Percentiles rank a stretch among this genome's conserved stretches.
phyloP scores from a whole-genome alignment of 2,113 vertebrate genomes.

The Eudyptes chrysolophus region DNA sequence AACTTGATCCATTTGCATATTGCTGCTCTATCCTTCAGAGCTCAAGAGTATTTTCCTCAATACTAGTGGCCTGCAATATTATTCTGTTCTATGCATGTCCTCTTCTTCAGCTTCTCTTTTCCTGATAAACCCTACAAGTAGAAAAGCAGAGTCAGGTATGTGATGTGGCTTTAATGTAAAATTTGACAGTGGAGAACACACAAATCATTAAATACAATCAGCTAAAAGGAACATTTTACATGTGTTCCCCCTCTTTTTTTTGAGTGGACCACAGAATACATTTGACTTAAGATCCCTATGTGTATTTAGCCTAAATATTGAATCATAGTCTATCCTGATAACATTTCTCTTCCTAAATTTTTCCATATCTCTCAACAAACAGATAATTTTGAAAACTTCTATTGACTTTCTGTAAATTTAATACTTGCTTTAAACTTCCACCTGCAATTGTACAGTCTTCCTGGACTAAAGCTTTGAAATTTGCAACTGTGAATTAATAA shows the following conservation, averaged over 20 bases:
- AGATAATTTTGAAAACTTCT: conserved; percentile 34
- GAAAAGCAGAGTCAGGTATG: neutral
- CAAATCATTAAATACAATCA: neutral
- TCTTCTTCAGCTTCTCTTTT: neutral
- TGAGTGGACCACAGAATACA: neutral
- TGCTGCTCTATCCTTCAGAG: neutral
- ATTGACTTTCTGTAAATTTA: conserved; percentile 2
- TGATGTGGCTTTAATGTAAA: neutral
- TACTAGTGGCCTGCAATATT: neutral
- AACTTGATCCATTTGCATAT: neutral
- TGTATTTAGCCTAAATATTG: conserved; percentile 47
- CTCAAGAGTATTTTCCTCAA: neutral
- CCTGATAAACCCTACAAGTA: neutral
- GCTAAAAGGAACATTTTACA: neutral
- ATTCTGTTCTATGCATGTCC: neutral
- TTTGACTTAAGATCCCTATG: neutral
- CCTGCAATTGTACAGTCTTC: neutral
- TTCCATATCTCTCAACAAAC: neutral
- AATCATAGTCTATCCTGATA: conserved; percentile 5
- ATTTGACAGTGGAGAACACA: neutral
- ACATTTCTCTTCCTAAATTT: neutral
- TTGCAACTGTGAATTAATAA: neutral
- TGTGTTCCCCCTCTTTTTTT: neutral
- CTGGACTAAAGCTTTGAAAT: neutral
- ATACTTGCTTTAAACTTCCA: neutral